Conservation (phyloP, 2,888 invertebrate species). For the Lithophane leautieri region DNA sequence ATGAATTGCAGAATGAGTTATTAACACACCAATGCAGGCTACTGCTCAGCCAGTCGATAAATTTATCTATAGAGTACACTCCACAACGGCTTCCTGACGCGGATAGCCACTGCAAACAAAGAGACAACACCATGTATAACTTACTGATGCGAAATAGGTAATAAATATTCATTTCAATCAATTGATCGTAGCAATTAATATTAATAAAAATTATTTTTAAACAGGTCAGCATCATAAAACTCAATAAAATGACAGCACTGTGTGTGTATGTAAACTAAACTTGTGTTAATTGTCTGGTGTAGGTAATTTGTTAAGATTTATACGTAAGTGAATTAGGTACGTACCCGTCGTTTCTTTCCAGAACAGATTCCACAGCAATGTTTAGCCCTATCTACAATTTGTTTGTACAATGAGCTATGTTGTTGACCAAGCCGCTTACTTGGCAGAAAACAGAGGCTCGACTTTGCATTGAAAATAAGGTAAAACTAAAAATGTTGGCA, state of each 20-base stretch:
- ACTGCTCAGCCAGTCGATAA: conserved; percentile 23
- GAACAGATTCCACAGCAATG: not conserved
- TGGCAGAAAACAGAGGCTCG: conserved; percentile 38
- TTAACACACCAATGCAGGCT: conserved; percentile 8
- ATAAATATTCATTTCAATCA: conserved; percentile 20
- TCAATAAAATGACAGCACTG: conserved; percentile 25
- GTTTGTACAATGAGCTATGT: conserved; percentile 38
- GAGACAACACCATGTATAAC: conserved; percentile 16
- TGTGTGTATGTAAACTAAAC: not conserved
- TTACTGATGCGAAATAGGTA: not conserved
- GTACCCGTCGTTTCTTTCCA: not conserved
- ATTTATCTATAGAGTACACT: conserved; percentile 28
- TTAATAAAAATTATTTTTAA: conserved; percentile 32
- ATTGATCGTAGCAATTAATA: conserved; percentile 24
- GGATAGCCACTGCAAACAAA: conserved; percentile 3
- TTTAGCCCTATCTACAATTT: conserved; percentile 24
- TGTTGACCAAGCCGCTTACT: conserved; percentile 32
- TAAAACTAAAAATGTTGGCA: conserved; percentile 51
- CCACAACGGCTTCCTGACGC: not conserved
- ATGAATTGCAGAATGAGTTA: conserved; percentile 28
- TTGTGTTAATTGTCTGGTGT: not conserved
- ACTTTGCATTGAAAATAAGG: conserved; percentile 53
- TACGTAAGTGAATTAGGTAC: not conserved
- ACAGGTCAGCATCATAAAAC: conserved; percentile 31
- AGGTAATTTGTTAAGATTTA: not conserved